Evolutionary conservation across 2,797 vertebrate species (phyloP).

Genomic region (Acanthurus leucopareius): DNA sequence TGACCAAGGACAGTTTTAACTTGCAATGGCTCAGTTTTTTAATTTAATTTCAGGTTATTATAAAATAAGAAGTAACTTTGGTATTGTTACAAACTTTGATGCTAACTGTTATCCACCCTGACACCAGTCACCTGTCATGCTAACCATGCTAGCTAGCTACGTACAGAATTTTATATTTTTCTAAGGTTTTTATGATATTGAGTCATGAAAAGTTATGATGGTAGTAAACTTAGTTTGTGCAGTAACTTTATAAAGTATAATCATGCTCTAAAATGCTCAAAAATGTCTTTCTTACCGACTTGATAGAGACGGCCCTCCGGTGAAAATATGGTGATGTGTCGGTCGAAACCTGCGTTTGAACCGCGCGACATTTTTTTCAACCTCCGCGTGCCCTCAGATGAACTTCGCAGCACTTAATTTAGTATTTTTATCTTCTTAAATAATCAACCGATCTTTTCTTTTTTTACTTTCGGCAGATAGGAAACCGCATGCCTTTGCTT

Average conservation of each 20-base stretch:
- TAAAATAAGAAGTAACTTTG: neutral
- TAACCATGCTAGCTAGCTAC: neutral
- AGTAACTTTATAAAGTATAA: too few species aligned
- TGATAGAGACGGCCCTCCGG: constrained; percentile 89
- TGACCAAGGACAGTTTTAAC: neutral
- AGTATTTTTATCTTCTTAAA: neutral
- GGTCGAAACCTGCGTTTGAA: constrained; percentile 87
- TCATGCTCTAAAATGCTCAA: neutral
- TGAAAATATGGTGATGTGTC: constrained; percentile 90
- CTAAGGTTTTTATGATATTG: too few species aligned
- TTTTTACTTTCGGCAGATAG: neutral
- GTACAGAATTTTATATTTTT: neutral
- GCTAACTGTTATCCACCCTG: neutral
- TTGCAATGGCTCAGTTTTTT: too few species aligned
- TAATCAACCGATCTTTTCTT: neutral
- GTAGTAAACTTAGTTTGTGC: too few species aligned
- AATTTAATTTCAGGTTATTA: too few species aligned
- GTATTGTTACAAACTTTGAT: neutral
- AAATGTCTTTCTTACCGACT: constrained; percentile 82
- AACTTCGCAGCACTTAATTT: neutral
- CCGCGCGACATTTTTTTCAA: constrained; percentile 83
- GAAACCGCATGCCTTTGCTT: constrained; percentile 15
- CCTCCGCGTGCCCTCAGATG: constrained; percentile 42
- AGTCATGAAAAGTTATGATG: too few species aligned
- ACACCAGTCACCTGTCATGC: neutral